Evolutionary conservation across 2,797 vertebrate genomes (phyloP).

Genomic region (Pelobates cultripes): DNA sequence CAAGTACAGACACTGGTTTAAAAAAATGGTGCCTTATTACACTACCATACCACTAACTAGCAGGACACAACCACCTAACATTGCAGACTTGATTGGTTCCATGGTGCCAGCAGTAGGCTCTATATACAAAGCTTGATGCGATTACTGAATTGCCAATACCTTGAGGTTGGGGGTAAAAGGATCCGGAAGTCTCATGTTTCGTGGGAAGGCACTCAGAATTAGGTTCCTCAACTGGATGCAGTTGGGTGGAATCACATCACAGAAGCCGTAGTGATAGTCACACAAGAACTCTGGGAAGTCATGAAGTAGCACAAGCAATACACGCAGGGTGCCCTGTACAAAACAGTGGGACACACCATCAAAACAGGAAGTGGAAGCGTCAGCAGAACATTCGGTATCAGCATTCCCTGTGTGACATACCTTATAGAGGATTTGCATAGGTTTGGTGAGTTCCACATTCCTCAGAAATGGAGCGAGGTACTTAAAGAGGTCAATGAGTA

Average conservation of each 20-base stretch:
- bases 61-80: too few species aligned
- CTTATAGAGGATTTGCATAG: constrained; percentile 99
- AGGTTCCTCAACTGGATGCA: constrained; percentile 98
- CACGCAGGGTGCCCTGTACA: constrained; percentile 90
- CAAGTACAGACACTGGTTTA: constrained; percentile 18
- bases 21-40: constrained; percentile 1
- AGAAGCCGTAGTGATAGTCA: constrained; percentile 99
- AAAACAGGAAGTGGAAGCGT: neutral
- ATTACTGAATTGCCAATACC: constrained; percentile 69
- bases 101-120: too few species aligned
- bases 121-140: neutral
- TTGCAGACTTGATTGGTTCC: too few species aligned
- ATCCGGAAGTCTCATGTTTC: constrained; percentile 99
- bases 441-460: constrained; percentile 99
- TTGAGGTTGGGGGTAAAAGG: constrained; percentile 98
- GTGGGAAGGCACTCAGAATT: constrained; percentile 99
- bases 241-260: constrained; percentile 98
- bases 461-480: constrained; percentile 97
- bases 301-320: constrained; percentile 94
- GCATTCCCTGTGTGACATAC: constrained; percentile 64
- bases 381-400: neutral
- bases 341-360: neutral
- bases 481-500: constrained; percentile 97
- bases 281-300: constrained; percentile 99
- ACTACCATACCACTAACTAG: neutral